Evolutionary conservation across 2,113 vertebrate species (phyloP).

Genomic region (Hystrix cristata): DNA sequence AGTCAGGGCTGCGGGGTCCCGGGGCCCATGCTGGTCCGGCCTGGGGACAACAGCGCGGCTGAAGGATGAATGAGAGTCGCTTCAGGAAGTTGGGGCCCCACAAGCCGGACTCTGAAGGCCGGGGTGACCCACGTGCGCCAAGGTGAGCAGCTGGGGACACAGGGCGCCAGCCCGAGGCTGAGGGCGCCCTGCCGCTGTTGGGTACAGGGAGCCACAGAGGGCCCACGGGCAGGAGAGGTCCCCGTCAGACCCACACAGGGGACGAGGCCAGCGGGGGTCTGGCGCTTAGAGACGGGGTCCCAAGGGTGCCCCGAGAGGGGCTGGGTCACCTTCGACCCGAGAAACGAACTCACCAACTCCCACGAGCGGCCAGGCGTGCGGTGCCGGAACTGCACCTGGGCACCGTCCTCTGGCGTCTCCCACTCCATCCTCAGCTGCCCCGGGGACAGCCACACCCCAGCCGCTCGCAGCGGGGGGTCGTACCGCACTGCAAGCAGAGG

Average conservation of each 20-base stretch:
- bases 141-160: background rate
- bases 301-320: background rate
- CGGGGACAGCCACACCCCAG: accelerated
- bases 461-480: accelerated
- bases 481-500: constrained; percentile 82
- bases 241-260: background rate
- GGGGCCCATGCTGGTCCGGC: no score
- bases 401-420: background rate
- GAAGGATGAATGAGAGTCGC: no score
- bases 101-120: background rate
- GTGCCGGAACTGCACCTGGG: constrained; percentile 61
- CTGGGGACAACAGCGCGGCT: no score
- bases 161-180: background rate
- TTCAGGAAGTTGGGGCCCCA: background rate
- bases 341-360: constrained; percentile 76
- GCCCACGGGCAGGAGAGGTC: background rate
- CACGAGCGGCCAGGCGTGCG: accelerated
- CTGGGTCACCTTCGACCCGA: no score
- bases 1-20: no score
- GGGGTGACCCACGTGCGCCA: accelerated
- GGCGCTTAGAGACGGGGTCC: background rate
- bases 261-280: background rate
- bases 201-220: background rate
- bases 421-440: constrained; percentile 58
- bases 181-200: background rate